Evolutionary conservation across 2,113 vertebrate genomes (phyloP).

Genomic region (Aptenodytes forsteri): DNA sequence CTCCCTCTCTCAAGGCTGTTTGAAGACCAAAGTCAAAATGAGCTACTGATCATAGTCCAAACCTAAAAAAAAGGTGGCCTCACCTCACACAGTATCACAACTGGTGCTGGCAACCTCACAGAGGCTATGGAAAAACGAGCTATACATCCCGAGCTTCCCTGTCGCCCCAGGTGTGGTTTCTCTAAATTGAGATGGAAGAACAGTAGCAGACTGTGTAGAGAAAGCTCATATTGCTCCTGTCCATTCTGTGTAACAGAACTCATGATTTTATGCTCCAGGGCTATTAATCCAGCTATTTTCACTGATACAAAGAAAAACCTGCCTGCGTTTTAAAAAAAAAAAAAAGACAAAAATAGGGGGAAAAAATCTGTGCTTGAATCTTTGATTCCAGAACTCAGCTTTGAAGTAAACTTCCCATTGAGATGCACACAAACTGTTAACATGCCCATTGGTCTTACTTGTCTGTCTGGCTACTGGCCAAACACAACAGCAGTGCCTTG

Average conservation of each 20-base stretch:
- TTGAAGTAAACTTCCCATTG: not conserved
- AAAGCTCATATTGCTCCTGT: not conserved
- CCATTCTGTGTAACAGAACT: not conserved
- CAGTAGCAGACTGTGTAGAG: not conserved
- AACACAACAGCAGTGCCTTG: not conserved
- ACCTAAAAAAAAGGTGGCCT: not conserved
- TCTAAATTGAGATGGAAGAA: not conserved
- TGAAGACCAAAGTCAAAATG: not conserved
- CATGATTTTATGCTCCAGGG: not conserved
- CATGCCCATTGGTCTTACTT: not conserved
- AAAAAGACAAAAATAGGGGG: fast-evolving
- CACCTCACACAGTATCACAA: not conserved
- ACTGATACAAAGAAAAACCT: not conserved
- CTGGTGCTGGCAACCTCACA: not conserved
- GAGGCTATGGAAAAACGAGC: not conserved
- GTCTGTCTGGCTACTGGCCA: slow-evolving; percentile 1
- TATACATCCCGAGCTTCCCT: not conserved
- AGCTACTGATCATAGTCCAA: not conserved
- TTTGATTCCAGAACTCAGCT: not conserved
- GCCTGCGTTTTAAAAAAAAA: fast-evolving
- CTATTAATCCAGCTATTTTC: not conserved
- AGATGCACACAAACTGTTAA: not conserved
- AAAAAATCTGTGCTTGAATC: not conserved
- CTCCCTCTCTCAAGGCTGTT: not conserved
- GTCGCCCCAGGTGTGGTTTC: not conserved